Base-by-base conservation (phyloP, 2,888 invertebrate species). In the Phengaris arion region DNA sequence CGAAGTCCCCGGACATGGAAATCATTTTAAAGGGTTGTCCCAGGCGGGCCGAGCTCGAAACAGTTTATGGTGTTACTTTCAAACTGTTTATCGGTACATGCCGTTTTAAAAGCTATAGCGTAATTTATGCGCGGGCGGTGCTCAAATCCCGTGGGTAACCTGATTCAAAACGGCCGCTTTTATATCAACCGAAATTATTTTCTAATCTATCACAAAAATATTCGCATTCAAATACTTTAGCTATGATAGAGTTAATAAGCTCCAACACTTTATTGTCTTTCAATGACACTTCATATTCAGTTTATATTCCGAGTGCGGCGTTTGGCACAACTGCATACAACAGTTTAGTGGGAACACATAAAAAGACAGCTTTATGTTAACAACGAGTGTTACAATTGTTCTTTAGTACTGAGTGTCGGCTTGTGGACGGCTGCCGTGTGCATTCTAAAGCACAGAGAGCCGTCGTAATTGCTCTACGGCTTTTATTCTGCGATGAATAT, bases 381-480 rank as follows among this genome's bases (percentile, higher is more conserved):
- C 64, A 45, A 35, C 64, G 64, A 64, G 64, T 13, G 64, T 45
- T 64, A 64, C 64, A 10, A 64, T 64, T 64, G 64, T 64, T 35
- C 64, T 64, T 64, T 64, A 64, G 64, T 35, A 64, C 45, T 64
- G 64, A 64, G 64, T 64, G 35, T 64, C 59, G 64, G 35, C 64
- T 64, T 64, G 64, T 12, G 64, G 64, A 64, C 35, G 35, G 35
- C 64, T 35, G 64, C 22, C 35, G 64, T 35, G 64, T 64, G 64
- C 35, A 22, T 35, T 35, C 35, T 64, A 64, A 64, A 64, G 64
- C 35, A 35, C 35, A 10, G 64, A 35, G 7, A 35, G 6, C 12
- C 6, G 64, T 64, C 12, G 64, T 64, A 64, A 64, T 64, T 64
- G 35, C 64, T 64, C 45, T 35, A 5, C 35, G 15, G 59, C 22